phyloP scores from a whole-genome alignment of 2,888 invertebrate species.

The Aromia moschata region DNA sequence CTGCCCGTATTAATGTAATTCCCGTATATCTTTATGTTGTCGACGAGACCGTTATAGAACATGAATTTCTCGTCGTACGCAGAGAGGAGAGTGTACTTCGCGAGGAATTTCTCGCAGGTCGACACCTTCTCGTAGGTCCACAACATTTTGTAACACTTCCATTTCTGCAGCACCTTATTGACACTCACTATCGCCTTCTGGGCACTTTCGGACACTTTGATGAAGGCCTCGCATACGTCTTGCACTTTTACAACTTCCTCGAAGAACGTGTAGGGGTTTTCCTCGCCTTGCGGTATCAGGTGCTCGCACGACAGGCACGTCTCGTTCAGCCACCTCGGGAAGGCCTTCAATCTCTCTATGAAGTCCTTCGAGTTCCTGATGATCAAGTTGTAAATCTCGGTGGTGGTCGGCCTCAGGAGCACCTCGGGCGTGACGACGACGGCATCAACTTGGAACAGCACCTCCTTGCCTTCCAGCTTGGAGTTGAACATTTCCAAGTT shows the following conservation, averaged over 20 bases:
- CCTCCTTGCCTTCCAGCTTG: constrained; percentile 64
- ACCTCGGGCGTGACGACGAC: constrained; percentile 79
- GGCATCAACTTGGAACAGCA: constrained; percentile 82
- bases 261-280: constrained; percentile 78
- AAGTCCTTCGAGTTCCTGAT: constrained; percentile 80
- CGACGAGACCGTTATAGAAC: constrained; percentile 80
- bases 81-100: constrained; percentile 70
- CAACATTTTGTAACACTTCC: constrained; percentile 77
- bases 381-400: constrained; percentile 82
- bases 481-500: constrained; percentile 78
- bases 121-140: constrained; percentile 80
- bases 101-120: constrained; percentile 81
- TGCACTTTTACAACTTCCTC: constrained; percentile 80
- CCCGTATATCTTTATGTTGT: constrained; percentile 63
- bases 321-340: constrained; percentile 87
- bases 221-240: constrained; percentile 73
- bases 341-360: constrained; percentile 76
- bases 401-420: constrained; percentile 76
- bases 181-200: constrained; percentile 74
- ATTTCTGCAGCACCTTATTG: constrained; percentile 70
- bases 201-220: constrained; percentile 74
- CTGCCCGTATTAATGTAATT: constrained; percentile 73
- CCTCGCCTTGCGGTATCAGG: constrained; percentile 68
- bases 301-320: constrained; percentile 80
- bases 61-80: constrained; percentile 86